These are phyloP conservation scores for Crypturellus undulatus DNA, from an alignment of 2,113 vertebrate species.

Conservation along the genomic window DNA sequence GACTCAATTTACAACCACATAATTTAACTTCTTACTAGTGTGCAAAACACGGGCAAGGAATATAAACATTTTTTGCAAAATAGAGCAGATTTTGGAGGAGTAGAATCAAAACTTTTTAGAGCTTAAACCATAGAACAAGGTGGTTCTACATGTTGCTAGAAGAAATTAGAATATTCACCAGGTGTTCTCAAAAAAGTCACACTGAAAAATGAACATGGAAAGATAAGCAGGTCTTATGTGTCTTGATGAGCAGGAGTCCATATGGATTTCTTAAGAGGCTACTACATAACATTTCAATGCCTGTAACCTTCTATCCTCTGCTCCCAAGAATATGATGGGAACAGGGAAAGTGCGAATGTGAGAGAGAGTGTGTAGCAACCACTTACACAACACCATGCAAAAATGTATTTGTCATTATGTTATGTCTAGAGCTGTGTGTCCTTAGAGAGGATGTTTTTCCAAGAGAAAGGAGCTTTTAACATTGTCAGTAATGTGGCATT, in stretches of 20 bases:
- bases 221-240: background rate
- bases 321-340: background rate
- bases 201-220: background rate
- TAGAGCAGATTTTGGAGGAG: background rate
- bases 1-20: background rate
- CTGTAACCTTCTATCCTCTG: background rate
- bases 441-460: constrained; percentile 19
- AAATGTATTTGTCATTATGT: background rate
- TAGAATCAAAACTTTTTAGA: background rate
- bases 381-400: background rate
- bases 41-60: background rate
- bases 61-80: background rate
- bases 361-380: background rate
- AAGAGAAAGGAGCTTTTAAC: background rate
- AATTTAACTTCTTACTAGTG: background rate
- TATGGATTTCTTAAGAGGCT: background rate
- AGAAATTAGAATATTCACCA: background rate
- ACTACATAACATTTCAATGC: background rate
- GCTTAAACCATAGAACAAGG: background rate
- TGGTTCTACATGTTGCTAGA: background rate
- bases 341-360: background rate
- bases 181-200: background rate
- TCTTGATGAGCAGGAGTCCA: background rate
- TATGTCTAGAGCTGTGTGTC: background rate
- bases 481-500: background rate